Conservation (phyloP, 64 coral and sea anemone species). For the Porites australiensis region DNA sequence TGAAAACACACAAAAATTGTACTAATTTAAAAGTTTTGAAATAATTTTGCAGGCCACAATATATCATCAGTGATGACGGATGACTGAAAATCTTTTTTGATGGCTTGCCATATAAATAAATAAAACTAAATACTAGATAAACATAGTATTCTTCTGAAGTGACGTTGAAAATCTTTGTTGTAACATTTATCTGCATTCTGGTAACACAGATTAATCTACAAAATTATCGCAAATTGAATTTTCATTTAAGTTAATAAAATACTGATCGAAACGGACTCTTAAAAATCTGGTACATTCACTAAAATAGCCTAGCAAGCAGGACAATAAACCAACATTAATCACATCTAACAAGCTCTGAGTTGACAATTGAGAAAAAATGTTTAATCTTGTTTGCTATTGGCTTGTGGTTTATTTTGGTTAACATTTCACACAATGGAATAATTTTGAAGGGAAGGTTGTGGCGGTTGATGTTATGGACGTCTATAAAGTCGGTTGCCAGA, state of each 20-base stretch:
- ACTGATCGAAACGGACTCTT: background rate
- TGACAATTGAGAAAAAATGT: background rate
- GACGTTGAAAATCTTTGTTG: background rate
- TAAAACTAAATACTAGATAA: constrained; percentile 10
- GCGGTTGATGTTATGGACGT: background rate
- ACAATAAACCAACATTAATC: constrained; percentile 27
- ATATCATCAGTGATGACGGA: background rate
- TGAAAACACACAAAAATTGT: background rate
- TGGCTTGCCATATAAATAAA: background rate
- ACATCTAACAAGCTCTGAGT: background rate
- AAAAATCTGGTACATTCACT: background rate
- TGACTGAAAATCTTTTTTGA: background rate
- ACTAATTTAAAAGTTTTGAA: too few species aligned
- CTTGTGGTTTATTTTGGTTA: background rate
- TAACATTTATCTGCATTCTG: background rate
- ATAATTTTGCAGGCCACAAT: too few species aligned
- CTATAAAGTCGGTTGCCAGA: background rate
- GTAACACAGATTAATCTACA: background rate
- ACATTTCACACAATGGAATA: background rate
- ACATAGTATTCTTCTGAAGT: background rate
- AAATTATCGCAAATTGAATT: background rate
- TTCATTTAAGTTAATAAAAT: background rate
- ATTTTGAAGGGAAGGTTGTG: background rate
- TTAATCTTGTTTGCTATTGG: constrained; percentile 30
- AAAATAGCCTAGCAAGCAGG: background rate